Base-by-base conservation (phyloP, 2,113 vertebrate species). In the Mohoua ochrocephala region DNA sequence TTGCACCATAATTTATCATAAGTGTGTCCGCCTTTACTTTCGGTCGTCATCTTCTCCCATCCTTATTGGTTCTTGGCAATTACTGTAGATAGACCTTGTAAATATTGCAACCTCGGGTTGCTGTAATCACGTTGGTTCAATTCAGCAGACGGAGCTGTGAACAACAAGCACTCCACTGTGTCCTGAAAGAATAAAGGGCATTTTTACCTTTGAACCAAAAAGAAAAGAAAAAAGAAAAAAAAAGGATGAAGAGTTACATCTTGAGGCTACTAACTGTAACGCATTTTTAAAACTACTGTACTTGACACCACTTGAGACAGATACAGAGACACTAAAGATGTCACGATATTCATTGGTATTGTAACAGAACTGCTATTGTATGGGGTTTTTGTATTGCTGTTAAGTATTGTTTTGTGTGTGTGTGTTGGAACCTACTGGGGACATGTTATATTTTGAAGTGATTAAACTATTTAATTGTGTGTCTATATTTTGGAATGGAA, bases 381-480 rank as follows among this genome's bases (percentile, higher is more conserved):
- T 98, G 97, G 96, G 84, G 50, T 97, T 98, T 98, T 98, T 98
- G 98, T 98, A 98, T 98, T 98, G 98, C 97, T 98, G 98, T 98
- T 98, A 97, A 98, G 98, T 99, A 98, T 98, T 97, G 98, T 98
- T 98, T 96, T 90, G 88, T 98, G 96, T 98, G 97, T 98, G 97
- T 96, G 96, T 97, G 97, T 98, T 98, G 97, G 97, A 98, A 98
- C 98, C 97, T 98, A 98, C 97, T 98, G 98, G 98, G 98, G 97
- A 98, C 98, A 98, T 98, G 98, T 98, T 98, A 98, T 98, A 98
- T 98, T 99, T 98, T 98, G 98, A 98, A 98, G 98, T 99, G 98
- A 98, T 98, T 98, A 98, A 98, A 98, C 98, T 98, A 98, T 98
- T 98, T 98, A 98, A 98, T 98, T 98, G 98, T 98, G 98, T 98